Conservation (phyloP, 2,113 vertebrate genomes). For the Brachionichthys hirsutus region DNA sequence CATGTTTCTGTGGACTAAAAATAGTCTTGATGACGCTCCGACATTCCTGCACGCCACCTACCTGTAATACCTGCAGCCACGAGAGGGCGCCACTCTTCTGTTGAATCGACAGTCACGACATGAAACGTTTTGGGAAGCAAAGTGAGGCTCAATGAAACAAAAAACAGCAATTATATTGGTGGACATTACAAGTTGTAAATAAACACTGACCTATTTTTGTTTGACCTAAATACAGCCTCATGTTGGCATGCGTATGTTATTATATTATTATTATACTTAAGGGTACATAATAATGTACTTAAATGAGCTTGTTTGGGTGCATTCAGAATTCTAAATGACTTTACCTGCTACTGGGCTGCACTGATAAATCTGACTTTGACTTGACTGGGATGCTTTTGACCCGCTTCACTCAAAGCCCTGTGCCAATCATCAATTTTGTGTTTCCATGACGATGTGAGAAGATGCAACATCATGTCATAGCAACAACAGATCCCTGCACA, state of each 20-base stretch:
- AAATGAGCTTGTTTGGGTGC: no score
- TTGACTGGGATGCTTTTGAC: slow-evolving; percentile 44
- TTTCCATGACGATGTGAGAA: slow-evolving; percentile 73
- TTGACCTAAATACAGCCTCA: no score
- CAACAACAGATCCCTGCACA: slow-evolving; percentile 62
- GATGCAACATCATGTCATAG: slow-evolving; percentile 61
- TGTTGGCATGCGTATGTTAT: no score
- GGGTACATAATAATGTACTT: no score
- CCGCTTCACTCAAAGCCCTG: slow-evolving; percentile 45
- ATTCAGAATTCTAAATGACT: no score
- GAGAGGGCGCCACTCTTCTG: slow-evolving; percentile 41
- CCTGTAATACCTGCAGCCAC: slow-evolving; percentile 20
- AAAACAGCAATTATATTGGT: neutral
- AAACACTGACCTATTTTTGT: no score
- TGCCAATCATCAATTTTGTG: slow-evolving; percentile 57
- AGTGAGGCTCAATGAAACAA: neutral
- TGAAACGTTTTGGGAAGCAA: neutral
- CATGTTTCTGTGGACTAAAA: no score
- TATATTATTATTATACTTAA: no score
- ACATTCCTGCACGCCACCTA: no score
- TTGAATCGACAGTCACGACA: neutral
- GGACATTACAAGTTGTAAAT: no score
- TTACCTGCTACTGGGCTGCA: no score
- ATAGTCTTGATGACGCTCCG: no score
- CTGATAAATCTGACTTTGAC: slow-evolving; percentile 10